Percentiles rank a stretch among this genome's conserved stretches.
Conservation (phyloP, 1,140 invertebrate genomes). For the Drosophila saltans region DNA sequence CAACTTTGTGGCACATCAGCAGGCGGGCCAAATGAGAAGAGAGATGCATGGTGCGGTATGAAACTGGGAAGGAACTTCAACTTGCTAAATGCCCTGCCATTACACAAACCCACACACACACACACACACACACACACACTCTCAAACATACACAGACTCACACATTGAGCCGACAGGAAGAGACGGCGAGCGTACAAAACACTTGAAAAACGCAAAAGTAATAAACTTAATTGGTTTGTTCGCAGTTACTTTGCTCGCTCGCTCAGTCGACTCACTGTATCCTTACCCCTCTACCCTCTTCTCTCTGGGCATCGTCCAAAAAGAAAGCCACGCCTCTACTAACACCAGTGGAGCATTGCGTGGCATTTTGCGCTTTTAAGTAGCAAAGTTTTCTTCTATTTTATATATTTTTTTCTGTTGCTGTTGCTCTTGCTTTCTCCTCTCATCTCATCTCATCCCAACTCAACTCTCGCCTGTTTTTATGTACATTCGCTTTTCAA, state of each 20-base stretch:
- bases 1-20: slow-evolving; percentile 65
- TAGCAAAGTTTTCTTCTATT: slow-evolving; percentile 68
- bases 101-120: slow-evolving; percentile 37
- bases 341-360: slow-evolving; percentile 73
- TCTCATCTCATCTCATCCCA: slow-evolving; percentile 46
- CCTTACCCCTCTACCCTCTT: not conserved
- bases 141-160: not conserved
- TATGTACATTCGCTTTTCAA: slow-evolving; percentile 61
- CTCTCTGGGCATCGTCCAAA: not conserved
- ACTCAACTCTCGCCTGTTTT: slow-evolving; percentile 24
- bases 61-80: slow-evolving; percentile 21
- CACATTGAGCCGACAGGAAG: not conserved
- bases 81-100: slow-evolving; percentile 67
- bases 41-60: not conserved
- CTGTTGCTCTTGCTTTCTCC: slow-evolving; percentile 44
- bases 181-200: slow-evolving; percentile 26
- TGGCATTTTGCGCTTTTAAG: slow-evolving; percentile 80
- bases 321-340: not conserved
- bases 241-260: slow-evolving; percentile 70
- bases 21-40: not conserved
- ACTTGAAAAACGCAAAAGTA: slow-evolving; percentile 82
- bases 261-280: slow-evolving; percentile 48
- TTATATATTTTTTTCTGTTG: slow-evolving; percentile 17
- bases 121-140: slow-evolving; percentile 21
- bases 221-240: slow-evolving; percentile 82